phyloP scores from a whole-genome alignment of 1,140 invertebrate genomes.

The Sinella curviseta region DNA sequence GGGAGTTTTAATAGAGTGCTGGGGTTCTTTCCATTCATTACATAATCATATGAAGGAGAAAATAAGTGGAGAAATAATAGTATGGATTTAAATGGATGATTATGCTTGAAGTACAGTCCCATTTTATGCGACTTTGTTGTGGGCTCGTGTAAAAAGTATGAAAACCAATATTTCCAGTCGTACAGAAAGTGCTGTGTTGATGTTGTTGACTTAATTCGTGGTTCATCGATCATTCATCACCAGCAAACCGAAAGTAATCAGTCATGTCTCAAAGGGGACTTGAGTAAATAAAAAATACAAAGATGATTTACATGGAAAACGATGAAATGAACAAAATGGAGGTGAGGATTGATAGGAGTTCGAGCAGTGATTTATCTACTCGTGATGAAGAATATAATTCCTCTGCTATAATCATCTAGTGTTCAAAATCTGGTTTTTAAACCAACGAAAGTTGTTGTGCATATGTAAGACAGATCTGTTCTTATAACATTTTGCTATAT shows the following conservation, averaged over 20 bases:
- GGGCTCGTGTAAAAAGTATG: neutral
- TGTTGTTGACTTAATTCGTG: conserved; percentile 21
- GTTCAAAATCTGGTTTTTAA: too few relatives aligned
- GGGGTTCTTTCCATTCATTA: conserved; percentile 2
- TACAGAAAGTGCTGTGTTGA: neutral
- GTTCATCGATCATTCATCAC: conserved; percentile 20
- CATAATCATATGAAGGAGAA: neutral
- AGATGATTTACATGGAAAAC: neutral
- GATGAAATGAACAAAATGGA: neutral
- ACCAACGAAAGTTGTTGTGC: too few relatives aligned
- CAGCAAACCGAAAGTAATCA: conserved; percentile 1
- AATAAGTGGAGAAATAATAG: neutral
- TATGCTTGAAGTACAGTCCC: neutral
- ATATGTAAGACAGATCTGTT: too few relatives aligned
- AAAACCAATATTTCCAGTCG: neutral
- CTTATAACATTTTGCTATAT: too few relatives aligned
- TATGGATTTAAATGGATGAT: neutral
- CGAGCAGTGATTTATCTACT: neutral
- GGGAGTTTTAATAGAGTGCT: conserved; percentile 1
- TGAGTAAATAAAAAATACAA: neutral
- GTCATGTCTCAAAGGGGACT: neutral
- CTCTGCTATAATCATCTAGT: too few relatives aligned
- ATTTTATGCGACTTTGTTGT: too few relatives aligned
- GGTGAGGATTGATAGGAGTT: neutral
- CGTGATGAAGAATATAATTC: neutral